Percentiles rank a stretch among this genome's conserved stretches.
phyloP scores from a whole-genome alignment of 2,888 invertebrate species.

The Neoscelio sp. region DNA sequence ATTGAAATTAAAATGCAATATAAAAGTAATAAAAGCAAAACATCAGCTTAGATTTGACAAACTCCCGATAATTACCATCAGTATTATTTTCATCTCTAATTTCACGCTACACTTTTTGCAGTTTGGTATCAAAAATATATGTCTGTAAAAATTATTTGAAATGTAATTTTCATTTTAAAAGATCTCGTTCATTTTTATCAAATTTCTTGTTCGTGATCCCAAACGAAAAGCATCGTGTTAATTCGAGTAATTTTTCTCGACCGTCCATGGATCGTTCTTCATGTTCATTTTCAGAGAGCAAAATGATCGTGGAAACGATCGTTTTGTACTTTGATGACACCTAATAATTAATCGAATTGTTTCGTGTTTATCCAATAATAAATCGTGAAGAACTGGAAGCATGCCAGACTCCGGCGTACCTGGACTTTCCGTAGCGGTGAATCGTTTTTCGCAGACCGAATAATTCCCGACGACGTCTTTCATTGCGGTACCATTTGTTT shows the following conservation, averaged over 20 bases:
- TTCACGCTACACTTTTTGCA: too few relatives aligned
- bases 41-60: too few relatives aligned
- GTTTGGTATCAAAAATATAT: too few relatives aligned
- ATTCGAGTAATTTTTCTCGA: slow-evolving; percentile 8
- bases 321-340: slow-evolving; percentile 30
- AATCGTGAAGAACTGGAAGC: slow-evolving; percentile 56
- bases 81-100: too few relatives aligned
- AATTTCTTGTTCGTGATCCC: not conserved
- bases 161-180: slow-evolving; percentile 10
- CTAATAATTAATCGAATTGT: slow-evolving; percentile 58
- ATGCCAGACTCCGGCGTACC: slow-evolving; percentile 32
- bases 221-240: slow-evolving; percentile 2
- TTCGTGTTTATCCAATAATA: slow-evolving; percentile 59
- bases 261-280: not conserved
- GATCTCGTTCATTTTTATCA: not conserved
- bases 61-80: too few relatives aligned
- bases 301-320: not conserved
- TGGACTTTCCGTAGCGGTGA: slow-evolving; percentile 33
- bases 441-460: slow-evolving; percentile 54
- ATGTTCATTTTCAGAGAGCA: slow-evolving; percentile 9
- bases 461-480: slow-evolving; percentile 50
- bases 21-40: too few relatives aligned
- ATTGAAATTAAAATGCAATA: too few relatives aligned
- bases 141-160: too few relatives aligned
- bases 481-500: slow-evolving; percentile 41